phyloP scores from a whole-genome alignment of 2,113 vertebrate species.

The Datnioides undecimradiatus region DNA sequence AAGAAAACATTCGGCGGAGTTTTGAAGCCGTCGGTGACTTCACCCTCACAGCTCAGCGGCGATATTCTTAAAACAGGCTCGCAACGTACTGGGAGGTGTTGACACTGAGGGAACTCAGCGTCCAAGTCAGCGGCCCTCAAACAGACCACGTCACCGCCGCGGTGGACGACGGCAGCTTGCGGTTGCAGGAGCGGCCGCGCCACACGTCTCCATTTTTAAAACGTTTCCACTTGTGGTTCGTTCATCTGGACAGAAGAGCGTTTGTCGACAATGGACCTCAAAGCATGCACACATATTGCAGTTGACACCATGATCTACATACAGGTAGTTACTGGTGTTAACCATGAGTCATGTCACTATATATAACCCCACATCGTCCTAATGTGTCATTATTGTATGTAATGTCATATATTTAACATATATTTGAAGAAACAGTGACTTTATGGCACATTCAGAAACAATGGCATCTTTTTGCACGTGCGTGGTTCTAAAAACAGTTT shows the following conservation, averaged over 20 bases:
- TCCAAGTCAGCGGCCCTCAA: conserved; percentile 18
- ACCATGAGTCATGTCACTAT: conserved; percentile 2
- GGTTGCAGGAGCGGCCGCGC: conserved; percentile 61
- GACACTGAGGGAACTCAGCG: conserved; percentile 48
- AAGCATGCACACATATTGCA: conserved; percentile 11
- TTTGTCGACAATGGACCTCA: conserved; percentile 14
- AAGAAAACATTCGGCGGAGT: conserved; percentile 73
- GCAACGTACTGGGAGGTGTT: conserved; percentile 40
- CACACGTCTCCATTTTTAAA: conserved; percentile 62
- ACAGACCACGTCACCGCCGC: conserved; percentile 30
- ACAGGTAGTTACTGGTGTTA: not conserved
- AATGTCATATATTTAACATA: not conserved
- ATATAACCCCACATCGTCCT: not conserved
- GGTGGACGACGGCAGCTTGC: conserved; percentile 22
- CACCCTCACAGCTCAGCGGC: conserved; percentile 54
- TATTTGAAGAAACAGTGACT: too few relatives aligned
- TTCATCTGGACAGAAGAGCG: conserved; percentile 46
- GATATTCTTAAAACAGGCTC: conserved; percentile 53
- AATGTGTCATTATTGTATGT: not conserved
- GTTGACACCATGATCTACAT: not conserved
- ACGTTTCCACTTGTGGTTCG: conserved; percentile 66
- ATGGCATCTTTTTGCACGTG: not conserved
- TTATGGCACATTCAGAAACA: too few relatives aligned
- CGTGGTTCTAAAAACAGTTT: not conserved
- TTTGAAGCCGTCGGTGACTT: conserved; percentile 68